phyloP scores from a whole-genome alignment of 2,888 invertebrate species.

The Ceramica pisi region DNA sequence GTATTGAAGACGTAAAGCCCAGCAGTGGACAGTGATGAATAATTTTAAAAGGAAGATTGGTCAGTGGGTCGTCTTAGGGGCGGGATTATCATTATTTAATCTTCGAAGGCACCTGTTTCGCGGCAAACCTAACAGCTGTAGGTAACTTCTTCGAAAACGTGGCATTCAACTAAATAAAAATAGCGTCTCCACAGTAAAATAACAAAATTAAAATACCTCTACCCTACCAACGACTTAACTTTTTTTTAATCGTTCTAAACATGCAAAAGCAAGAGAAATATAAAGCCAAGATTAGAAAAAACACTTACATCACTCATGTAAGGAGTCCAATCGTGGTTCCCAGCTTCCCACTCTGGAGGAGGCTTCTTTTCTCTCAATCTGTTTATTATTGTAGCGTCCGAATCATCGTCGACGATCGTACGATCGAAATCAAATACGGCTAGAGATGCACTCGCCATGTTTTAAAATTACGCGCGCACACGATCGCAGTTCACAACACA shows the following conservation, averaged over 20 bases:
- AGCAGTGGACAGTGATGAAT: no score
- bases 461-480: conserved; percentile 71
- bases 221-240: background rate
- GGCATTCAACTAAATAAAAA: conserved; percentile 10
- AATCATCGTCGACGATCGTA: conserved; percentile 86
- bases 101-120: no score
- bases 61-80: no score
- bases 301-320: conserved; percentile 88
- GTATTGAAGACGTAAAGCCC: no score
- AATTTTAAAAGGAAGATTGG: no score
- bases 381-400: conserved; percentile 85
- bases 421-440: conserved; percentile 88
- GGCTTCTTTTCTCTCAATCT: conserved; percentile 82
- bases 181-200: background rate
- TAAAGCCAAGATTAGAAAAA: conserved; percentile 5
- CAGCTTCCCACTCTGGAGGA: conserved; percentile 85
- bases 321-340: conserved; percentile 85
- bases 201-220: background rate
- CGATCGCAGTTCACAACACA: conserved; percentile 56
- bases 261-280: conserved; percentile 15
- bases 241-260: conserved; percentile 13
- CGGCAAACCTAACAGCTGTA: no score
- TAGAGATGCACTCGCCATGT: conserved; percentile 77
- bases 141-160: background rate
- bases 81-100: no score